Percentiles rank a stretch among this genome's conserved stretches.
phyloP scores from a whole-genome alignment of 2,797 vertebrate genomes.

The Hipposideros larvatus region DNA sequence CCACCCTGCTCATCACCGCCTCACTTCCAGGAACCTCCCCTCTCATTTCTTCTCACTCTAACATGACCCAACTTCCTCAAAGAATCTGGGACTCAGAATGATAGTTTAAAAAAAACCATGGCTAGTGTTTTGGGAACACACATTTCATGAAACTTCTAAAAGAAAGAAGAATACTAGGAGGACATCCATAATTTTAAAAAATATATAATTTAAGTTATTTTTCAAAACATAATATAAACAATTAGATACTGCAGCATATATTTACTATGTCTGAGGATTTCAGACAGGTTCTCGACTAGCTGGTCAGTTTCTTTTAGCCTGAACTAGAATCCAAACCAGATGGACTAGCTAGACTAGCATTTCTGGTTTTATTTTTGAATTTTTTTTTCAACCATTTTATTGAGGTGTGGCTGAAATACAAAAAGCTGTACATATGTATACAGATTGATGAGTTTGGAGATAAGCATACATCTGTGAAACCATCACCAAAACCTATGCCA shows the following conservation, averaged over 20 bases:
- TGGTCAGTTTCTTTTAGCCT: not conserved
- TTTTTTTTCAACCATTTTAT: not conserved
- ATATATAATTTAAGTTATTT: not conserved
- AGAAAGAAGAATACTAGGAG: not conserved
- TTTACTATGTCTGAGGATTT: not conserved
- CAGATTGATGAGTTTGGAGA: not conserved
- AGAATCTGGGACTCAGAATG: not conserved
- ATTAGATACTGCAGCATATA: not conserved
- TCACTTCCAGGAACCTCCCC: not conserved
- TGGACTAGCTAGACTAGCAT: not conserved
- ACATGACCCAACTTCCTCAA: not conserved
- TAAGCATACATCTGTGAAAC: not conserved
- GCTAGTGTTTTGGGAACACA: not conserved
- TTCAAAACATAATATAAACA: not conserved
- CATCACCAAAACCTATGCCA: not conserved
- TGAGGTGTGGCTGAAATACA: not conserved
- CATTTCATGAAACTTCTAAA: conserved; percentile 57
- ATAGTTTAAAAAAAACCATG: not conserved
- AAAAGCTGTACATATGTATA: not conserved
- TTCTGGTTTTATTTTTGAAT: not conserved
- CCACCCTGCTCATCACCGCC: not conserved
- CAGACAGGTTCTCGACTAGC: not conserved
- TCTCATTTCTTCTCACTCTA: not conserved
- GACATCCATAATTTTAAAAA: not conserved
- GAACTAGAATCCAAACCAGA: conserved; percentile 18